phyloP scores from a whole-genome alignment of 1,140 invertebrate species.

The Ceratosolen solmsi region DNA sequence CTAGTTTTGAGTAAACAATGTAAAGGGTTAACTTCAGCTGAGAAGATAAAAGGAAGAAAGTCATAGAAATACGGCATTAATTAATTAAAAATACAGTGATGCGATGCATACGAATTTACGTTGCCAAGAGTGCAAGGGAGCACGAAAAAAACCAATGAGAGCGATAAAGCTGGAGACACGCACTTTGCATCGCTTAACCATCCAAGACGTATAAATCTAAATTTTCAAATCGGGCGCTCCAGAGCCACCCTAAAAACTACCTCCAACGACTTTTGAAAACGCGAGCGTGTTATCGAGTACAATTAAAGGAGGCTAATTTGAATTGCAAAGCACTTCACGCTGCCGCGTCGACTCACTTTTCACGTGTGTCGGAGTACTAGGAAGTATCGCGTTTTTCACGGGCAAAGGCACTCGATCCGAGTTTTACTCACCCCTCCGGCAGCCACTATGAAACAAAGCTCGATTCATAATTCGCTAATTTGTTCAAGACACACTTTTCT shows the following conservation, averaged over 20 bases:
- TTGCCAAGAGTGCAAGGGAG: not conserved
- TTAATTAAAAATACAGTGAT: not conserved
- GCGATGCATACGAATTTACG: not conserved
- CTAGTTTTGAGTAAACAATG: not conserved
- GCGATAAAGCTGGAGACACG: not conserved
- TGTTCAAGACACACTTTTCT: conserved; percentile 60
- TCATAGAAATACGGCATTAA: not conserved
- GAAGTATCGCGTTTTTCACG: conserved; percentile 35
- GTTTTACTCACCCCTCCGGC: not conserved
- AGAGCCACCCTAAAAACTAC: no score
- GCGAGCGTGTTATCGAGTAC: conserved; percentile 49
- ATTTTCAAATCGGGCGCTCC: not conserved
- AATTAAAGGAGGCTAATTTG: conserved; percentile 61
- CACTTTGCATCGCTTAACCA: not conserved
- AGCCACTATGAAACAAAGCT: conserved; percentile 9
- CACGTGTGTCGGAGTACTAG: not conserved
- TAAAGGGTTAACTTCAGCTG: not conserved
- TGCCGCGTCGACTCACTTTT: not conserved
- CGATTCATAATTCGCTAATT: conserved; percentile 69
- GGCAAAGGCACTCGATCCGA: conserved; percentile 28
- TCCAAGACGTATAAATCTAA: no score
- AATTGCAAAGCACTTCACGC: conserved; percentile 57
- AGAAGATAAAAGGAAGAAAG: not conserved
- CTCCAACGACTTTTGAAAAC: not conserved
- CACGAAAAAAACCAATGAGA: not conserved